phyloP scores from a whole-genome alignment of 37 sponge, comb jelly and placozoan genomes.

The Chondrosia reniformis region DNA sequence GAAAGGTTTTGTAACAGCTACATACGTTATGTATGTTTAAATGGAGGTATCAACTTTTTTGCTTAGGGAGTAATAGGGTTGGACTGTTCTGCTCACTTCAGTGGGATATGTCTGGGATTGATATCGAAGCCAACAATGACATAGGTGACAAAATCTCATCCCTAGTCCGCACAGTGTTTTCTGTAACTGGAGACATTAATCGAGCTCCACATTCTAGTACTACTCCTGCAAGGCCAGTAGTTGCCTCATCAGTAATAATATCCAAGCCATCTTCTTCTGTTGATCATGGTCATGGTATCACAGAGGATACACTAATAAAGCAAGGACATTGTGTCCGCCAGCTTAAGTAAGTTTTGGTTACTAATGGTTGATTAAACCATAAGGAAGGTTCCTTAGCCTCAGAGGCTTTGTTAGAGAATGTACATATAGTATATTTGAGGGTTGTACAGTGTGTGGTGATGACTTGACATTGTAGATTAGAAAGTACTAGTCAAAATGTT shows the following conservation, averaged over 20 bases:
- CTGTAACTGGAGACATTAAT: constrained; percentile 56
- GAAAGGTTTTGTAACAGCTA: too few relatives aligned
- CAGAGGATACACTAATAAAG: neutral
- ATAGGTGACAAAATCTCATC: constrained; percentile 68
- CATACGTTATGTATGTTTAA: too few relatives aligned
- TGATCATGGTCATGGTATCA: neutral
- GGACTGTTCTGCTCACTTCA: neutral
- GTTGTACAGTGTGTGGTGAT: too few relatives aligned
- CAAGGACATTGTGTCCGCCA: neutral
- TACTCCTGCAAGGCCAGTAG: neutral
- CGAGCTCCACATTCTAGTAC: neutral
- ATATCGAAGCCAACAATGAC: constrained; percentile 60
- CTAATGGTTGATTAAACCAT: too few relatives aligned
- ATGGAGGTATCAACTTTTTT: too few relatives aligned
- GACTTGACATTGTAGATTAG: too few relatives aligned
- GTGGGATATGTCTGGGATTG: constrained; percentile 53
- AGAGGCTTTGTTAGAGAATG: too few relatives aligned
- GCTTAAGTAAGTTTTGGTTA: neutral
- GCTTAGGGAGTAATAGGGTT: neutral
- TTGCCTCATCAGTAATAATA: neutral
- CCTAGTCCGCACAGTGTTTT: constrained; percentile 56
- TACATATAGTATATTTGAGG: too few relatives aligned
- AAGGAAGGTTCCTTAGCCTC: too few relatives aligned
- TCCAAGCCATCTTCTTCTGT: neutral
- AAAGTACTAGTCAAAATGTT: too few relatives aligned